Evolutionary conservation across 2,113 vertebrate species (phyloP).

Genomic region (Glaucomys volans): DNA sequence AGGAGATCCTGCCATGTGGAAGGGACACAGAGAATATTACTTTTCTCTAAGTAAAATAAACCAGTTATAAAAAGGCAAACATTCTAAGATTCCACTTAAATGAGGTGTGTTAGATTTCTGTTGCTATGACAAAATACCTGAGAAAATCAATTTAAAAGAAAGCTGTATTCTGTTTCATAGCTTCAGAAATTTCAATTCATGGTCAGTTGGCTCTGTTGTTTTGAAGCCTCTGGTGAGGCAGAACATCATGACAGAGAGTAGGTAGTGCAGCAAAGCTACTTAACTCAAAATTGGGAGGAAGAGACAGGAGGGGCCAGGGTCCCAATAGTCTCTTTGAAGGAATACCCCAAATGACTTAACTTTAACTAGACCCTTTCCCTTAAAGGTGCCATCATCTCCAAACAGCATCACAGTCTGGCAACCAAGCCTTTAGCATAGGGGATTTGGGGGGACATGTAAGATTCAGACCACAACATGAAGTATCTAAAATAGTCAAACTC

Average conservation of each 20-base stretch:
- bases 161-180: background rate
- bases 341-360: too few species aligned
- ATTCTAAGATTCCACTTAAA: background rate
- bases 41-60: conserved; percentile 3
- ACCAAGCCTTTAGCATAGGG: background rate
- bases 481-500: background rate
- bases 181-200: background rate
- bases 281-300: background rate
- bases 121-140: background rate
- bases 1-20: background rate
- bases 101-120: background rate
- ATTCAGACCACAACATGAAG: background rate
- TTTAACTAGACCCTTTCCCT: background rate
- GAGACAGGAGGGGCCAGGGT: background rate
- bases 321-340: background rate
- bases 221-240: background rate
- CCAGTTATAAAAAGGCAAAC: background rate
- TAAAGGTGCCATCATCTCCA: background rate
- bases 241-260: background rate
- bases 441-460: background rate
- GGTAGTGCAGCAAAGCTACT: background rate
- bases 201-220: background rate
- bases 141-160: background rate
- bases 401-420: background rate
- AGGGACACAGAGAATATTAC: background rate